Conservation (phyloP, 1,140 invertebrate species). For the Radopholus similis region DNA sequence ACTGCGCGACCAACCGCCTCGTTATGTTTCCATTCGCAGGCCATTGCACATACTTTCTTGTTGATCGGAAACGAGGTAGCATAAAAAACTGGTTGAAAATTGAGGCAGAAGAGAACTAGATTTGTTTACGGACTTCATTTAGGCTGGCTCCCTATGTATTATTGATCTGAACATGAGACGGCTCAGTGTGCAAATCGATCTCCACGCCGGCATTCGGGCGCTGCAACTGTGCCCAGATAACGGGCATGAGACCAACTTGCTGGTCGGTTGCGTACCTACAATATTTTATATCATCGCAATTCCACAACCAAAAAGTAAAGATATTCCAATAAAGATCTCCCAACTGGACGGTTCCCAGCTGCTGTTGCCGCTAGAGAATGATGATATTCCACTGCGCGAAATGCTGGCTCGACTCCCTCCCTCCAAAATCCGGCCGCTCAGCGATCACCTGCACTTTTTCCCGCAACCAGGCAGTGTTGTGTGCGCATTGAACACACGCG, state of each 20-base stretch:
- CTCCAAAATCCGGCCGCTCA: background rate
- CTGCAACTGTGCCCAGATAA: conserved; percentile 11
- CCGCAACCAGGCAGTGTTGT: background rate
- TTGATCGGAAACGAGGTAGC: conserved; percentile 25
- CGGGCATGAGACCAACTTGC: conserved; percentile 3
- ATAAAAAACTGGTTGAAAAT: conserved; percentile 1
- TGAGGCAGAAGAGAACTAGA: background rate
- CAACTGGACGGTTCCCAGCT: conserved; percentile 4
- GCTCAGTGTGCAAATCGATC: conserved; percentile 20
- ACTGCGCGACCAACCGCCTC: conserved; percentile 19
- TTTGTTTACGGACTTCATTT: no score
- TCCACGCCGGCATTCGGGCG: background rate
- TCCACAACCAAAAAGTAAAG: conserved; percentile 1
- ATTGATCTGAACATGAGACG: conserved; percentile 34
- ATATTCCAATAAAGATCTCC: conserved; percentile 26
- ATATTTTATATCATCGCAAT: background rate
- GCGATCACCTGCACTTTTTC: background rate
- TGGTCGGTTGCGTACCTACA: conserved; percentile 15
- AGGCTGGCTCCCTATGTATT: conserved; percentile 27
- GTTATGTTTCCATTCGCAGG: conserved; percentile 24
- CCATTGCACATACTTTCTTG: conserved; percentile 21
- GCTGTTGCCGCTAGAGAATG: conserved; percentile 19
- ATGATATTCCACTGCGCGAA: conserved; percentile 27
- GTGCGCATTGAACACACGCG: background rate
- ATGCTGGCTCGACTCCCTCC: conserved; percentile 2